phyloP scores from a whole-genome alignment of 2,797 vertebrate genomes.

The Macropus fuliginosus region DNA sequence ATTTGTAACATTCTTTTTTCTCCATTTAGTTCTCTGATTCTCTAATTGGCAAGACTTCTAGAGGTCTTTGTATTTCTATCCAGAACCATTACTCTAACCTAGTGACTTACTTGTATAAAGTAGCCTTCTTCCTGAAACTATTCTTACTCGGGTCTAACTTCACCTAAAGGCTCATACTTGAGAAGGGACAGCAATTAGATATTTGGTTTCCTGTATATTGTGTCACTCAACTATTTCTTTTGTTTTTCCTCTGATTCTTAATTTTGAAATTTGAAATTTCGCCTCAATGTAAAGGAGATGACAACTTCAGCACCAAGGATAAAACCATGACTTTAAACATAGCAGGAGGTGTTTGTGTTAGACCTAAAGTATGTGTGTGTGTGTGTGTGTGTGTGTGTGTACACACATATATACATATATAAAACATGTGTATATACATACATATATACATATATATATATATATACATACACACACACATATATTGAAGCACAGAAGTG shows the following conservation, averaged over 20 bases:
- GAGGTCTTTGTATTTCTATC: background rate
- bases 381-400: too few relatives aligned
- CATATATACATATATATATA: too few relatives aligned
- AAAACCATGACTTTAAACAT: background rate
- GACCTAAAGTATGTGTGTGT: background rate
- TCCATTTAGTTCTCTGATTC: background rate
- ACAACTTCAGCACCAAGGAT: background rate
- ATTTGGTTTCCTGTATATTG: background rate
- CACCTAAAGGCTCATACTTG: background rate
- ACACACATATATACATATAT: too few relatives aligned
- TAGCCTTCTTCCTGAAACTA: background rate
- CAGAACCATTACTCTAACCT: background rate
- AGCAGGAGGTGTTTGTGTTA: background rate
- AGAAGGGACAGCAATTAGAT: background rate
- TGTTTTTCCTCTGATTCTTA: background rate
- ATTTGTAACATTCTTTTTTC: background rate
- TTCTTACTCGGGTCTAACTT: background rate
- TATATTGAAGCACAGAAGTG: background rate
- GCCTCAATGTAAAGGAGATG: background rate
- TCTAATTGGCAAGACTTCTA: background rate
- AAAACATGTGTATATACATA: too few relatives aligned
- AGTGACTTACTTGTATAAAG: background rate
- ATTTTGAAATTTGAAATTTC: conserved; percentile 20
- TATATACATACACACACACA: too few relatives aligned
- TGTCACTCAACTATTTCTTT: background rate